Percentiles rank a stretch among this genome's conserved stretches.
phyloP scores from a whole-genome alignment of 2,113 vertebrate species.

The Zingel zingel region DNA sequence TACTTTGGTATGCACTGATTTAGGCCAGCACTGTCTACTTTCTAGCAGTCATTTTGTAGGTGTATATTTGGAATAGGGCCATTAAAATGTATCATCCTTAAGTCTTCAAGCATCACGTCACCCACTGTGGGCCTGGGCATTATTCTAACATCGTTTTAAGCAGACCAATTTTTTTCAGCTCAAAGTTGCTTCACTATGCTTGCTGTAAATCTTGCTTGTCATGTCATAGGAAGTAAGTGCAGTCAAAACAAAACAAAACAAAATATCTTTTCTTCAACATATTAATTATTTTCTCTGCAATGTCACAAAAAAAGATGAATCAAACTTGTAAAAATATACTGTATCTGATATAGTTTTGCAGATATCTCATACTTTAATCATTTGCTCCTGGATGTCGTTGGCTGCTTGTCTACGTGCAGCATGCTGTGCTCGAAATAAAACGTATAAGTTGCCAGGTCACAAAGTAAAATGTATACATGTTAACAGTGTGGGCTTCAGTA shows the following conservation, averaged over 20 bases:
- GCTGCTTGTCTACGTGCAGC: too few relatives aligned
- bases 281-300: background rate
- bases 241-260: background rate
- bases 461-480: background rate
- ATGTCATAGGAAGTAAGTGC: background rate
- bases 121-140: constrained; percentile 18
- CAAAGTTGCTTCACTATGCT: background rate
- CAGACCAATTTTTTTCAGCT: constrained; percentile 29
- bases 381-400: too few relatives aligned
- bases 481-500: too few relatives aligned
- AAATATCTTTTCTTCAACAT: background rate
- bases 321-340: background rate
- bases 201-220: background rate
- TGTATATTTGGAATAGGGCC: constrained; percentile 62
- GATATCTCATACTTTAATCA: background rate
- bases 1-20: constrained; percentile 62
- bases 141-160: background rate
- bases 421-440: too few relatives aligned
- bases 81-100: constrained; percentile 56
- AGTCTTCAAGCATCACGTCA: constrained; percentile 61
- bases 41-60: constrained; percentile 65
- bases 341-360: background rate
- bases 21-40: constrained; percentile 63
- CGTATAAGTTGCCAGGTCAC: background rate
- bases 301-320: background rate